These are phyloP conservation scores for Psittacara wagleri DNA, from an alignment of 2,113 vertebrate species.

Conservation along the genomic window DNA sequence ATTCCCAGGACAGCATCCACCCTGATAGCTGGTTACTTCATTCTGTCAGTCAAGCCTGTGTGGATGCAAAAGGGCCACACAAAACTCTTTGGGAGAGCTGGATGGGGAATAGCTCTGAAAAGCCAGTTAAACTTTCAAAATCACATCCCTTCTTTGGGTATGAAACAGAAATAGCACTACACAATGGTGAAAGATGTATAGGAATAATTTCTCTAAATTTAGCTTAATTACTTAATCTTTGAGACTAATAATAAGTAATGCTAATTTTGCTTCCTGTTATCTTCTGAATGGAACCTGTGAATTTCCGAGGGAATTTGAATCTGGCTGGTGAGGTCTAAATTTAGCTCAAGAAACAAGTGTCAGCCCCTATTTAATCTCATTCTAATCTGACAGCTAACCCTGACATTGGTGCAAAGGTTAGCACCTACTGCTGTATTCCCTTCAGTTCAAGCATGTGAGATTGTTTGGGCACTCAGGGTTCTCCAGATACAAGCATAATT, in stretches of 20 bases:
- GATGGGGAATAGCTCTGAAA: not conserved
- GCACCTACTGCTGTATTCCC: not conserved
- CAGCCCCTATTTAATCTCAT: not conserved
- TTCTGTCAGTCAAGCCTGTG: not conserved
- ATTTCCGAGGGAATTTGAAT: constrained; percentile 6
- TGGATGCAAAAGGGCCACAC: not conserved
- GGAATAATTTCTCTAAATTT: not conserved
- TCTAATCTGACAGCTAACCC: not conserved
- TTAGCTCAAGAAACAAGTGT: not conserved
- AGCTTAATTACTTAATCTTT: constrained; percentile 21
- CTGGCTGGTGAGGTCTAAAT: constrained; percentile 7
- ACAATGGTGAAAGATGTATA: not conserved
- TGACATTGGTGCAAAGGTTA: not conserved
- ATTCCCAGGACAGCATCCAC: not conserved
- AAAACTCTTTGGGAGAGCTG: not conserved
- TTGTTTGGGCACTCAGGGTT: not conserved
- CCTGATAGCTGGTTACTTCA: not conserved
- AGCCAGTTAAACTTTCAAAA: not conserved
- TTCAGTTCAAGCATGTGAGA: not conserved
- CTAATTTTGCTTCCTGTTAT: constrained; percentile 16
- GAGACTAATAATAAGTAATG: not conserved
- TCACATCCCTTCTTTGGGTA: not conserved
- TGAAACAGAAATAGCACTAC: not conserved
- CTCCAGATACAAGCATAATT: not conserved
- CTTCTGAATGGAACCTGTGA: constrained; percentile 3